Evolutionary conservation across 2,113 vertebrate genomes (phyloP).

Genomic region (Pholis gunnellus): DNA sequence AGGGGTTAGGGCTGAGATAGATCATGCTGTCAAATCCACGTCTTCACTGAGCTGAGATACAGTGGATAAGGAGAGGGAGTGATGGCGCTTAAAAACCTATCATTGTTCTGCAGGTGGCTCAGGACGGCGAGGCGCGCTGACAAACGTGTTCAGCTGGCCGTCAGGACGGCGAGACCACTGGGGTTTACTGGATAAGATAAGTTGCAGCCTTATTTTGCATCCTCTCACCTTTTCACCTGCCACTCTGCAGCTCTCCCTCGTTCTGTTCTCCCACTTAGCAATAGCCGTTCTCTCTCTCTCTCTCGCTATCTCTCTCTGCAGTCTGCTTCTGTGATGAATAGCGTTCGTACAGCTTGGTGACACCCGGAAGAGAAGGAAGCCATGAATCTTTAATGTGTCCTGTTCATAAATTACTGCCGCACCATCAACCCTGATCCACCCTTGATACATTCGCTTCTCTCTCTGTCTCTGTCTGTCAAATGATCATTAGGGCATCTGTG

Average conservation of each 20-base stretch:
- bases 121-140: background rate
- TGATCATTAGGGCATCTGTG: conserved; percentile 22
- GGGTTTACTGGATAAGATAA: conserved; percentile 5
- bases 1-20: conserved; percentile 46
- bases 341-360: conserved; percentile 39
- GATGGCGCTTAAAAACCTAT: conserved; percentile 39
- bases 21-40: conserved; percentile 50
- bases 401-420: conserved; percentile 65
- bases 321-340: conserved; percentile 53
- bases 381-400: conserved; percentile 69
- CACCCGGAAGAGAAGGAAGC: conserved; percentile 35
- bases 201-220: background rate
- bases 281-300: conserved; percentile 4
- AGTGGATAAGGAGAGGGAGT: conserved; percentile 31
- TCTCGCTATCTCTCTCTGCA: background rate
- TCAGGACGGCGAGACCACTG: conserved; percentile 8
- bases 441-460: conserved; percentile 35
- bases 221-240: conserved; percentile 22
- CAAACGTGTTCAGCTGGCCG: conserved; percentile 3
- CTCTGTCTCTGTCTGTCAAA: conserved; percentile 17
- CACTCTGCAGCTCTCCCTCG: conserved; percentile 5
- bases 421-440: conserved; percentile 35
- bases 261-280: conserved; percentile 7
- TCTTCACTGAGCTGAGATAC: conserved; percentile 43
- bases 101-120: conserved; percentile 49